Evolutionary conservation across 2,113 vertebrate species (phyloP).

Genomic region (Danio rerio): GRCz12tu NC_133181.1:59120501-59121000

Average conservation of each 20-base stretch:
- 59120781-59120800: neutral
- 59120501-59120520: neutral
- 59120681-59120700: slow-evolving; percentile 15
- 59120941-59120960: too few relatives aligned
- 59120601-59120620: slow-evolving; percentile 8
- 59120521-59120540: neutral
- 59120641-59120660: slow-evolving; percentile 12
- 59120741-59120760: neutral
- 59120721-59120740: neutral
- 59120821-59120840: too few relatives aligned
- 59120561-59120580: neutral
- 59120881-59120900: too few relatives aligned
- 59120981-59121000: too few relatives aligned
- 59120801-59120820: neutral
- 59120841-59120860: too few relatives aligned
- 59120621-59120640: neutral
- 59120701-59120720: neutral
- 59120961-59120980: too few relatives aligned
- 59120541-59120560: neutral
- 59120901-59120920: too few relatives aligned
- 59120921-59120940: too few relatives aligned
- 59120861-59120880: too few relatives aligned
- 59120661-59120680: slow-evolving; percentile 26
- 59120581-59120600: neutral
- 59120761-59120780: neutral